Evolutionary conservation across 2,113 vertebrate species (phyloP), one percentile per base, ranked within the genome.

Genomic region (Pituophis catenifer): DNA sequence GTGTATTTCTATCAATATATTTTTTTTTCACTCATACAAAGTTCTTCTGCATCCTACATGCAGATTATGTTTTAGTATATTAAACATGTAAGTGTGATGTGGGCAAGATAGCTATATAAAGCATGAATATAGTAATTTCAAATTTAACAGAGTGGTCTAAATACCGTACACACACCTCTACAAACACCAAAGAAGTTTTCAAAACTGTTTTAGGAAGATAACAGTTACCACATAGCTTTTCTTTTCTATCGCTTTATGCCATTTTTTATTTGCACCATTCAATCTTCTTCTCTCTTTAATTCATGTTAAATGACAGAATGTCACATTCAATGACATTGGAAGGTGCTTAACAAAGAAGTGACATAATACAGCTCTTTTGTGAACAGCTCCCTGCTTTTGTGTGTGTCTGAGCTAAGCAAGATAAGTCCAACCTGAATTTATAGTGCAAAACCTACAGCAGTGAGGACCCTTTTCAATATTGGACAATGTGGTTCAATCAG

Each of bases 281-380:
- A 94, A 33, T 93, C 44, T 87, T 89, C 12, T 86, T 93, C 1
- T 54, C 19, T 13, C 91, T 23, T 21, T 0, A 96, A 91, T 87
- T 94, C 33, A 90, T 91, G 53, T 93, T 91, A 94, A 95, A 96
- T 92, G 26, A 75, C 50, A 93, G 93, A 94, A 89, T 92, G 59
- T 75, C 86, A 95, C 62, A 94, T 92, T 65, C 44, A 24, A 21
- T 86, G 70, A 90, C 38, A 91, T n/a, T 93, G 23, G 48, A 94
- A 94, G 8, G 53, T 52, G 94, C 48, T 17, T 75, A 94, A 96
- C 55, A 94, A 96, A 95, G 62, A 70, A 89, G 88, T 12, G 21
- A 26, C 33, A 1, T 58, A 93, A 53, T 15, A 53, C 55, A 92
- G 8, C 59, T 89, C 38, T 91, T 96, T 92, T 33, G 93, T 24